These are phyloP conservation scores for Tiaroga cobitis DNA, from an alignment of 2,797 vertebrate species.

Conservation along the genomic window DNA sequence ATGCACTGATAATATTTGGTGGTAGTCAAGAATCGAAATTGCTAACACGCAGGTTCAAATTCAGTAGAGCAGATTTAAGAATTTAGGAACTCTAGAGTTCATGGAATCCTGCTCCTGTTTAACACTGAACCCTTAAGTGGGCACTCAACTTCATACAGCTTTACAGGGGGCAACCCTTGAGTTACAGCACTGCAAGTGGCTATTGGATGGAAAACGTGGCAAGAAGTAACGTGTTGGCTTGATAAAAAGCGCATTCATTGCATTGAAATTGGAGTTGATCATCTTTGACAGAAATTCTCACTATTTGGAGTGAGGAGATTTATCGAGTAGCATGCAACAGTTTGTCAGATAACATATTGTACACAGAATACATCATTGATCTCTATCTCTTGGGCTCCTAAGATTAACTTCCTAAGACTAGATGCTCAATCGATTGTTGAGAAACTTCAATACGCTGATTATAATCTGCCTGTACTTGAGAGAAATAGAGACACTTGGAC, in stretches of 20 bases:
- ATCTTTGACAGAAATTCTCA: constrained; percentile 10
- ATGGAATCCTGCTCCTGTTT: background rate
- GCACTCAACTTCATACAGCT: background rate
- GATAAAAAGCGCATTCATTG: background rate
- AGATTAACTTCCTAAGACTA: constrained; percentile 47
- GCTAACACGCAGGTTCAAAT: background rate
- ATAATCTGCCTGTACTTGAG: constrained; percentile 2
- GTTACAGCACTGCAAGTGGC: background rate
- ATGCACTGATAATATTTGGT: background rate
- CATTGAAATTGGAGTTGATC: constrained; percentile 3
- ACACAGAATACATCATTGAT: constrained; percentile 49
- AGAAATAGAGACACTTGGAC: constrained; percentile 15
- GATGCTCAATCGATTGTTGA: constrained; percentile 39
- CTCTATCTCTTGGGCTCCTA: constrained; percentile 40
- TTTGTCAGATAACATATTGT: constrained; percentile 45
- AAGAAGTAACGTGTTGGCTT: background rate
- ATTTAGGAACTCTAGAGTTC: background rate
- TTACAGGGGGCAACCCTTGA: background rate
- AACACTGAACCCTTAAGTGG: background rate
- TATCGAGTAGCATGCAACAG: constrained; percentile 48
- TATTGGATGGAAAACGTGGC: background rate
- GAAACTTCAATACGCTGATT: constrained; percentile 29
- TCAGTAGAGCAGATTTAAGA: background rate
- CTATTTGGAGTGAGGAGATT: constrained; percentile 27
- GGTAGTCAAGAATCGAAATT: background rate